Conservation (phyloP, 2,113 vertebrate species). For the Chaetops frenatus region DNA sequence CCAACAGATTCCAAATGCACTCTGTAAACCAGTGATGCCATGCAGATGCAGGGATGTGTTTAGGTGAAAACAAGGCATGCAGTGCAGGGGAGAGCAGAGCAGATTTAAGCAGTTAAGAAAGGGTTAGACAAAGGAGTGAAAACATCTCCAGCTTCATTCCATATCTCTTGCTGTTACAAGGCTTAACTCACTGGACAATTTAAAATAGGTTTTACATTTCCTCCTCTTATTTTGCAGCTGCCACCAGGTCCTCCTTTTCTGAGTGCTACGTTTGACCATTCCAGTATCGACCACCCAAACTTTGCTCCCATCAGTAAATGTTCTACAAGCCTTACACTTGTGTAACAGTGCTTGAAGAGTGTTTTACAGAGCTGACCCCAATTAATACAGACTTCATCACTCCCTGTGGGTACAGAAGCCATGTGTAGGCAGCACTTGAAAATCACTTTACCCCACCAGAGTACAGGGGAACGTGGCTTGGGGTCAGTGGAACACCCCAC, state of each 20-base stretch:
- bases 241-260: background rate
- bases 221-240: background rate
- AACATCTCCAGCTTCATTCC: background rate
- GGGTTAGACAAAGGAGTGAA: background rate
- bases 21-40: background rate
- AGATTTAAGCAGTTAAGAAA: background rate
- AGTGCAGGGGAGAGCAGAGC: background rate
- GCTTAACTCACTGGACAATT: background rate
- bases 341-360: background rate
- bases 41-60: slow-evolving; percentile 13
- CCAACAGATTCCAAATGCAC: background rate
- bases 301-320: background rate
- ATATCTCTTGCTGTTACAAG: background rate
- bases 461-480: rapidly evolving
- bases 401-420: background rate
- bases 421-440: background rate
- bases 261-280: background rate
- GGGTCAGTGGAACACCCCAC: rapidly evolving
- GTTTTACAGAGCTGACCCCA: background rate
- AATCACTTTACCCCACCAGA: background rate
- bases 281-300: background rate
- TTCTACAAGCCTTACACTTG: background rate
- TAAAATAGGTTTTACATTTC: background rate
- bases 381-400: background rate
- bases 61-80: background rate